Evolutionary conservation across 2,888 invertebrate species (phyloP), one percentile per base, ranked within the genome.

Genomic region (Lottia gigantea): DNA sequence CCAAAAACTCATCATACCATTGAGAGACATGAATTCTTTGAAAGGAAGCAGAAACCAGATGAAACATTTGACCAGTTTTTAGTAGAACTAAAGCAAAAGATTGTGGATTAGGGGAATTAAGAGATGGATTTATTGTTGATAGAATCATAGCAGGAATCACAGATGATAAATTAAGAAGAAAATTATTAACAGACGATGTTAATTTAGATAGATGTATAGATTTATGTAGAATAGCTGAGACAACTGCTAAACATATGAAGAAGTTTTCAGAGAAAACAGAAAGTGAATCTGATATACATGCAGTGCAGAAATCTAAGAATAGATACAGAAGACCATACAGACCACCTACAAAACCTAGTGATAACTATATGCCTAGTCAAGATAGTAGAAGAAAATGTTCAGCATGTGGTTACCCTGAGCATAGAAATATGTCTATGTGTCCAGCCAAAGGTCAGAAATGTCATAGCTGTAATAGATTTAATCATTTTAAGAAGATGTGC

Each of bases 61-160:
- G 61, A 67, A 62, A 61, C 67, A 16, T 61, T 62, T 46, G 66
- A 66, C 46, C 46, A 66, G 19, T 66, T 14, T 66, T n/a, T 66
- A 14, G 11, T 25, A 19, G 68, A 68, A 12, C 3, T 68, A 62
- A 62, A 61, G 19, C 25, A 12, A 64, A 68, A 68, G 62, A 26
- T 25, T 68, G 68, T 62, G 46, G 62, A 62, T 62, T 46, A 45
- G 68, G 46, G 14, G 62, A 68, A 68, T 46, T 70, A 40, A 70
- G 31, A 66, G 70, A 70, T 46, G 61, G 66, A 15, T 46, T 70
- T 31, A 31, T 70, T 16, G 66, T 55, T 61, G 66, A 66, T 26
- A 55, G 62, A 55, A 70, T 66, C 15, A 46, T 55, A 23, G 70
- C 19, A 19, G 70, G 64, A 25, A 46, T 65, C 8, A 12, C 11